phyloP scores from a whole-genome alignment of 2,113 vertebrate species.

The Spea bombifrons region DNA sequence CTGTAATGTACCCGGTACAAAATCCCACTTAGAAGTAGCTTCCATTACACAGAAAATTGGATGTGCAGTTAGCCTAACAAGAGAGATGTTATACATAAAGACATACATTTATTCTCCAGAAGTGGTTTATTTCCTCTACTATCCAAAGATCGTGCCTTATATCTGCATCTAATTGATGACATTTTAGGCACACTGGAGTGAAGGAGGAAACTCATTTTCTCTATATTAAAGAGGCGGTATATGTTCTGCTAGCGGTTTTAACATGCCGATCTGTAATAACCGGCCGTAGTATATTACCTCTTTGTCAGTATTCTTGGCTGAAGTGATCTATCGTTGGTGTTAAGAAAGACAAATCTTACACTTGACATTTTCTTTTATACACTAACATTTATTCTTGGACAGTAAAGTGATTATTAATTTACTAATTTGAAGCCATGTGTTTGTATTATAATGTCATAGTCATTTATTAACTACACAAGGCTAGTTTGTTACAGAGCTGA shows the following conservation, averaged over 20 bases:
- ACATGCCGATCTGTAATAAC: not conserved
- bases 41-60: not conserved
- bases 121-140: not conserved
- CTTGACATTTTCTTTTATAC: not conserved
- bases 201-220: not conserved
- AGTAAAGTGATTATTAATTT: too few species aligned
- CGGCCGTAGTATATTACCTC: not conserved
- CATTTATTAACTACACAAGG: too few species aligned
- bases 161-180: constrained; percentile 5
- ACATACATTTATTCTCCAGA: not conserved
- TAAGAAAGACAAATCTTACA: not conserved
- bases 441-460: too few species aligned
- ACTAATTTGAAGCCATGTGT: too few species aligned
- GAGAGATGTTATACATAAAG: not conserved
- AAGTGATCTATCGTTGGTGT: not conserved
- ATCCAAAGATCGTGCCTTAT: not conserved
- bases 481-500: too few species aligned
- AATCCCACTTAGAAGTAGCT: not conserved
- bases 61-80: not conserved
- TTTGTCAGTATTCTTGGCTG: not conserved
- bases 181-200: not conserved
- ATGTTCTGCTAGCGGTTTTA: not conserved
- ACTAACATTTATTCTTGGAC: too few species aligned
- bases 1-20: not conserved
- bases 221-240: not conserved